A percentile compares a stretch with the other conserved stretches of the same genome.
phyloP scores from a whole-genome alignment of 2,888 invertebrate species.

The Apamea monoglypha region DNA sequence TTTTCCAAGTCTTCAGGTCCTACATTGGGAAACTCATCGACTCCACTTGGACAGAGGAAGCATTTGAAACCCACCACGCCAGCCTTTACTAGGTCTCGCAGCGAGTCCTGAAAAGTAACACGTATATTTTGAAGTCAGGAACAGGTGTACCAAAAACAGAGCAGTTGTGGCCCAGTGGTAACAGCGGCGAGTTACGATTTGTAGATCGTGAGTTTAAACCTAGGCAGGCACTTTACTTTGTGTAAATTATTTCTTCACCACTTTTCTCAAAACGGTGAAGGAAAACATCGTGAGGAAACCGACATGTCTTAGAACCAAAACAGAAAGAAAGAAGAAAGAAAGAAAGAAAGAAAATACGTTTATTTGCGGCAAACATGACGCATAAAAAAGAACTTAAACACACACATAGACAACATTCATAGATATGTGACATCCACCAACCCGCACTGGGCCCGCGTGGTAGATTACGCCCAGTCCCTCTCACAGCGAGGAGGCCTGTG shows the following conservation, averaged over 20 bases:
- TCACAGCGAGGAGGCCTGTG: not conserved
- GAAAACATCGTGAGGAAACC: not conserved
- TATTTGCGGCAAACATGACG: too few relatives aligned
- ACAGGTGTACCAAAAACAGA: not conserved
- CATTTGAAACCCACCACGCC: conserved; percentile 95
- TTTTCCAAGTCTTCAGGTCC: conserved; percentile 89
- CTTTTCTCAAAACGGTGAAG: not conserved
- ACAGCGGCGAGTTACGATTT: not conserved
- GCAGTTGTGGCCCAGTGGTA: not conserved
- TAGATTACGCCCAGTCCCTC: not conserved
- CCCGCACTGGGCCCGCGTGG: not conserved
- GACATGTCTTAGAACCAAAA: not conserved
- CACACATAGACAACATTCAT: not conserved
- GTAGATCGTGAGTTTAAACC: not conserved
- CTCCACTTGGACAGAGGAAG: conserved; percentile 92
- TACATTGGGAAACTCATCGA: conserved; percentile 93
- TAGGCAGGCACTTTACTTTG: not conserved
- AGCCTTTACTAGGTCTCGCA: conserved; percentile 90
- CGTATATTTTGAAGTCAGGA: not conserved
- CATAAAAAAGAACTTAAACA: too few relatives aligned
- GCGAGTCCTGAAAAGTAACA: conserved; percentile 84
- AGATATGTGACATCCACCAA: not conserved
- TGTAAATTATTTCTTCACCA: not conserved
- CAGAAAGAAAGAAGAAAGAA: too few relatives aligned
- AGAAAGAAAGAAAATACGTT: too few relatives aligned